These are phyloP conservation scores for Dasypus novemcinctus DNA, from an alignment of 2,113 vertebrate genomes.

Conservation along the genomic window DNA sequence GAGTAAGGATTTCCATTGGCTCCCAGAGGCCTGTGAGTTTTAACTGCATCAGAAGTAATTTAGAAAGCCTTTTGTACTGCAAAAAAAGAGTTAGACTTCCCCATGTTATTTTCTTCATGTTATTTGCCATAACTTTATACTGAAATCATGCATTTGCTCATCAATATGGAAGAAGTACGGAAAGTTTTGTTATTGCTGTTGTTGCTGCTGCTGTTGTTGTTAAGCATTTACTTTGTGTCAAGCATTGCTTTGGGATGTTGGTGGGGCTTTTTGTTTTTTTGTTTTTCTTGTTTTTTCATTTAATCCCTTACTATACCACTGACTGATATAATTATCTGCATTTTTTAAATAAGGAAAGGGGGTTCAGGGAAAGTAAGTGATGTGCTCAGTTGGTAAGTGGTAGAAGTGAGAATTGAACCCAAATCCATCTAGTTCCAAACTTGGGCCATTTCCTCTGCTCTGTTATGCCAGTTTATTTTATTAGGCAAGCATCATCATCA, in stretches of 20 bases:
- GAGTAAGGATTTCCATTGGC: background rate
- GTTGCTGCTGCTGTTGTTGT: background rate
- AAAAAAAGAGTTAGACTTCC: background rate
- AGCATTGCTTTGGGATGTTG: background rate
- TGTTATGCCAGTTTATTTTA: background rate
- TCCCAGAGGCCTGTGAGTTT: background rate
- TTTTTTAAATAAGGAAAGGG: background rate
- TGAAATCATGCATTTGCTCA: background rate
- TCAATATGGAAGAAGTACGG: background rate
- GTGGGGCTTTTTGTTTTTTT: too few relatives aligned
- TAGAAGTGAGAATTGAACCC: background rate
- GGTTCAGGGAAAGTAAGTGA: background rate
- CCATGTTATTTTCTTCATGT: background rate
- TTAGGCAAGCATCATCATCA: background rate
- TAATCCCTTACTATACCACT: background rate
- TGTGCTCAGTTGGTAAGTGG: background rate
- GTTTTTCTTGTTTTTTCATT: conserved; percentile 24
- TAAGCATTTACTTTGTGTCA: background rate
- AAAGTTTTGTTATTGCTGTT: background rate
- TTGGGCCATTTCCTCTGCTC: background rate
- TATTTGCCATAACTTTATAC: background rate
- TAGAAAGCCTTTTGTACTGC: background rate
- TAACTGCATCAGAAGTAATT: background rate
- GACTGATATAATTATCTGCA: background rate
- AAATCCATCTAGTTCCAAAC: background rate